A percentile compares a stretch with the other conserved stretches of the same genome.
Evolutionary conservation across 2,113 vertebrate species (phyloP).

Genomic region (Raphicerus campestris): DNA sequence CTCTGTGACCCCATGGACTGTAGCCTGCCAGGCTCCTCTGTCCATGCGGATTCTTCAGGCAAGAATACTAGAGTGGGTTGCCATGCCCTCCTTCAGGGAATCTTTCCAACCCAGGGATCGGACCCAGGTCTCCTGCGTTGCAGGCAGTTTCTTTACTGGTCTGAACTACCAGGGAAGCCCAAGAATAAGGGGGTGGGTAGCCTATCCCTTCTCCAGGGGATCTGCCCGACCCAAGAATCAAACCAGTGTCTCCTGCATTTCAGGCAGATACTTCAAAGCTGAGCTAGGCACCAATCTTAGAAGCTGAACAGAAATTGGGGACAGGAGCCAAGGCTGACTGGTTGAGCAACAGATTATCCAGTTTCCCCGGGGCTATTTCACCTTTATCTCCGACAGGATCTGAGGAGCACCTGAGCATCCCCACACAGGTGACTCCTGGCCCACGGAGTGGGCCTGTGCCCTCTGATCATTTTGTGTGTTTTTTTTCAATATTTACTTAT

Average conservation of each 20-base stretch:
- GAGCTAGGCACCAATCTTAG: neutral
- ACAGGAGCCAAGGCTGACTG: neutral
- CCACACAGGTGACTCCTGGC: neutral
- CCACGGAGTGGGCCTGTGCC: rapidly evolving
- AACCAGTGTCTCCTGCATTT: neutral
- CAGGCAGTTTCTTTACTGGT: neutral
- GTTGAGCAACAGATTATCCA: neutral
- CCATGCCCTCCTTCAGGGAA: neutral
- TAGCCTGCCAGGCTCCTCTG: neutral
- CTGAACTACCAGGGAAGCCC: neutral
- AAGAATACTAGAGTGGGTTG: neutral
- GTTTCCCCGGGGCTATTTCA: neutral
- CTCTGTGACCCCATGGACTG: neutral
- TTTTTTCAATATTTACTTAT: neutral
- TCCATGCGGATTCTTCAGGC: neutral
- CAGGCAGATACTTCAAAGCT: neutral
- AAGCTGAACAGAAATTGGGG: neutral
- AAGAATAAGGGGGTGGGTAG: neutral
- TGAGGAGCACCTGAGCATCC: neutral
- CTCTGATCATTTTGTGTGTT: neutral
- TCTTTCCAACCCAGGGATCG: neutral
- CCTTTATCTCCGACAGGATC: too few relatives aligned
- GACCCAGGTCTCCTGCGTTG: neutral
- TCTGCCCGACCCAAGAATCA: neutral
- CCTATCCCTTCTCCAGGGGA: neutral